Percentiles rank a stretch among this genome's conserved stretches.
Conservation (phyloP, 2,888 invertebrate genomes). For the Torymus auratus region DNA sequence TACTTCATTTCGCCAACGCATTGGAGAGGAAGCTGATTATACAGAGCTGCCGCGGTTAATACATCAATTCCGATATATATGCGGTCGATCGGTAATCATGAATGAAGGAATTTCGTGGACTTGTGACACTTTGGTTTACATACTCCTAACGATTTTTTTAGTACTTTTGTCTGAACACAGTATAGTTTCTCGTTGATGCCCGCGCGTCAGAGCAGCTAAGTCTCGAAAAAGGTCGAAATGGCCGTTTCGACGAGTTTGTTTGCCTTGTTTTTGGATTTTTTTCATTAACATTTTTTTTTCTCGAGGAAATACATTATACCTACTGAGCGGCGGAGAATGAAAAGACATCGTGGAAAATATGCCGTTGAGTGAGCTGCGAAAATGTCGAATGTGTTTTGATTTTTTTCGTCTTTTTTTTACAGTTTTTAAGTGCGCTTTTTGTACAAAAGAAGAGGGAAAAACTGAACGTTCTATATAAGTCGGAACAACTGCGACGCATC, state of each 20-base stretch:
- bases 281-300: background rate
- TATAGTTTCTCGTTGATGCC: conserved; percentile 56
- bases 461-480: conserved; percentile 15
- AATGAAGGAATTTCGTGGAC: conserved; percentile 2
- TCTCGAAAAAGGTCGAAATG: conserved; percentile 47
- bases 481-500: conserved; percentile 16
- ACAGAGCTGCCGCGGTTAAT: conserved; percentile 5
- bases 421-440: conserved; percentile 6
- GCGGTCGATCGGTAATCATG: conserved; percentile 11
- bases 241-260: conserved; percentile 8
- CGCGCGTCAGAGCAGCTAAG: conserved; percentile 12
- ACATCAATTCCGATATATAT: conserved; percentile 41
- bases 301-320: conserved; percentile 18
- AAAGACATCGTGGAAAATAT: conserved; percentile 43
- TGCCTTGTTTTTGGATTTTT: background rate
- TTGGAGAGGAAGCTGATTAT: conserved; percentile 11
- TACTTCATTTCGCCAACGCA: conserved; percentile 2
- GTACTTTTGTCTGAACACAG: conserved; percentile 56
- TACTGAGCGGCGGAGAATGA: conserved; percentile 9
- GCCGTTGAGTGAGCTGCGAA: conserved; percentile 50
- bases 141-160: conserved; percentile 47
- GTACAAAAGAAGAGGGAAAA: conserved; percentile 19
- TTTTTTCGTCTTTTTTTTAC: conserved; percentile 7
- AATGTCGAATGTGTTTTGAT: conserved; percentile 19
- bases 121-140: conserved; percentile 25